Percentiles rank a stretch among this genome's conserved stretches.
Evolutionary conservation across 2,888 invertebrate genomes (phyloP).

Genomic region (Microctonus aethiopoides): DNA sequence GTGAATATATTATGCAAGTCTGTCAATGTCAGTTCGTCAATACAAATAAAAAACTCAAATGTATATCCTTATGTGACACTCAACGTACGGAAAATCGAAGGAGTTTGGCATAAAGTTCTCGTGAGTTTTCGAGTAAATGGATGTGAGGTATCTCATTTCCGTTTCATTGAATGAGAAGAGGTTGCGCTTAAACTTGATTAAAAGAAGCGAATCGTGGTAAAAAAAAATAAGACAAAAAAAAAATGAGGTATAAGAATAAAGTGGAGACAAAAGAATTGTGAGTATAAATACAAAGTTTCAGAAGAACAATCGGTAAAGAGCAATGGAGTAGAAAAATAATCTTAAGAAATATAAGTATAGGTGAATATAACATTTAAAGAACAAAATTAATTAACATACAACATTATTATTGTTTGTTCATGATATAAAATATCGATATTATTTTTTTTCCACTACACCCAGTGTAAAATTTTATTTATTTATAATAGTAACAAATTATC

Average conservation of each 20-base stretch:
- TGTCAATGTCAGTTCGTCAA: background rate
- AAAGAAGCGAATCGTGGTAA: slow-evolving; percentile 23
- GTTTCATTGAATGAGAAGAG: slow-evolving; percentile 48
- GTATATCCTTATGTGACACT: background rate
- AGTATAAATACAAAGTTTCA: background rate
- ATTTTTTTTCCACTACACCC: too few relatives aligned
- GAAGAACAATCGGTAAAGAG: background rate
- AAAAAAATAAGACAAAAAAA: slow-evolving; percentile 21
- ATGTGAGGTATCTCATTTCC: slow-evolving; percentile 59
- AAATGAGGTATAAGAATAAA: background rate
- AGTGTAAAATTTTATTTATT: too few relatives aligned
- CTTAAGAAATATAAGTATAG: slow-evolving; percentile 16
- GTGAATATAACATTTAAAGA: slow-evolving; percentile 31
- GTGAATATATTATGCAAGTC: background rate
- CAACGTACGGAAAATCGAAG: background rate
- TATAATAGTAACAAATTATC: too few relatives aligned
- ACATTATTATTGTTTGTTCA: slow-evolving; percentile 48
- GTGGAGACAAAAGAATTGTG: slow-evolving; percentile 17
- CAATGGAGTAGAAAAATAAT: slow-evolving; percentile 6
- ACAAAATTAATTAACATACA: slow-evolving; percentile 57
- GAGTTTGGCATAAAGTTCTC: slow-evolving; percentile 50
- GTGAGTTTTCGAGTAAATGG: slow-evolving; percentile 59
- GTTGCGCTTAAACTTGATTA: slow-evolving; percentile 3
- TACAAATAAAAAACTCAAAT: background rate
- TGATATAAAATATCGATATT: slow-evolving; percentile 4